These are phyloP conservation scores for Balanococcus diminutus DNA, from an alignment of 2,888 invertebrate species.

Conservation along the genomic window DNA sequence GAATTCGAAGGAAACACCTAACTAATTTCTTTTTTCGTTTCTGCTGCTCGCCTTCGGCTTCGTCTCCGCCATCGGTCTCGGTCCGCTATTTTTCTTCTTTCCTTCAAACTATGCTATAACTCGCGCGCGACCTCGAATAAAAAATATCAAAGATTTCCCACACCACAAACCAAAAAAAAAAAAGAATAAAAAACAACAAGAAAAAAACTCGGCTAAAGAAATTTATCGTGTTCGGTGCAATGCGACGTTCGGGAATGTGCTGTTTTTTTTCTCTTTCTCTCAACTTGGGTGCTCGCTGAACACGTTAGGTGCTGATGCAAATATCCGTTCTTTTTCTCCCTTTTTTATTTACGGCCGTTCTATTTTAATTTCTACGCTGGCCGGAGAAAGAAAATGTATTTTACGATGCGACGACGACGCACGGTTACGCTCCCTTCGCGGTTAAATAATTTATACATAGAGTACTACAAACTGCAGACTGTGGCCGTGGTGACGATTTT, in stretches of 20 bases:
- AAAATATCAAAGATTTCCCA: slow-evolving; percentile 20
- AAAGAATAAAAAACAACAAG: too few relatives aligned
- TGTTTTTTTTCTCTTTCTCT: not conserved
- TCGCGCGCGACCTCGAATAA: slow-evolving; percentile 3
- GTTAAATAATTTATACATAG: not conserved
- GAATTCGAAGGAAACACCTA: slow-evolving; percentile 36
- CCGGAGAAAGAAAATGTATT: not conserved
- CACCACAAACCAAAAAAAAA: not conserved
- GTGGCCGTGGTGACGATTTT: not conserved
- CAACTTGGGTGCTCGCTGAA: not conserved
- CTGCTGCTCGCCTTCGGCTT: not conserved
- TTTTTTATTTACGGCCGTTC: slow-evolving; percentile 37
- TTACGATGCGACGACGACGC: too few relatives aligned
- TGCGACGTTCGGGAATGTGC: not conserved
- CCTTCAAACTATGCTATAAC: not conserved
- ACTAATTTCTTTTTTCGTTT: slow-evolving; percentile 38
- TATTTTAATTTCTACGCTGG: slow-evolving; percentile 10
- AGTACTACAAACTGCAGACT: not conserved
- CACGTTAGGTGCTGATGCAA: slow-evolving; percentile 29
- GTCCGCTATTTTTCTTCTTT: not conserved
- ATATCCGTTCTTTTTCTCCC: not conserved
- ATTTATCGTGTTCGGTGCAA: not conserved
- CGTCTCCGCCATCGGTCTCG: not conserved
- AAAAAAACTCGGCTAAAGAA: not conserved
- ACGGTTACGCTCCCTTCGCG: not conserved